Base-by-base conservation (phyloP, 2,113 vertebrate genomes). In the Hippocampus barbouri region DNA sequence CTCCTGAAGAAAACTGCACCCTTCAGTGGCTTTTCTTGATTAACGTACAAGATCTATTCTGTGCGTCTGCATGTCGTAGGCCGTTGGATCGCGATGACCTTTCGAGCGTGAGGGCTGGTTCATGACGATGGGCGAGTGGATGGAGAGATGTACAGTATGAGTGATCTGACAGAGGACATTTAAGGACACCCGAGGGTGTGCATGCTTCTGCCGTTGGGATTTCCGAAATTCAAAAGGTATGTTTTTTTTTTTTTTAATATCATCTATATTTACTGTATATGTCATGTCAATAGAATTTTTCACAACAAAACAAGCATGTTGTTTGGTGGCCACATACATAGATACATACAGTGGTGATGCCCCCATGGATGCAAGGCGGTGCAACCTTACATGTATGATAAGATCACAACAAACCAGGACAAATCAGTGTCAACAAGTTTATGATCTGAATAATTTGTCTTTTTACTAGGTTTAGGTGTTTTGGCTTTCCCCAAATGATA, bases 291-390 rank as follows among this genome's bases (percentile, higher is more conserved):
- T 27, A 59, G 68, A 83, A 69, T 75, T 70, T 63, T 76, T 65
- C 74, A 83, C 68, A 81, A 53, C 77, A 79, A 85, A 84, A 86
- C 73, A 81, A 85, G 71, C 72, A 86, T 71, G 70, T 81, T 81
- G 77, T 80, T 79, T 70, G 76, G 73, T 80, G 82, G 85, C 75
- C 86, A 92, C 90, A 92, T 91, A 92, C 90, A 93, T 92, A 92
- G 87, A 92, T 92, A 93, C 89, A 93, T 93, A 93, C 91, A 93
- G 91, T 92, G 92, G 90, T 90, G 88, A 92, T 89, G 90, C 87
- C 90, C 92, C 90, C 91, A 92, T 92, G 90, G 78, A 89, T 89
- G 89, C 87, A 86, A 84, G 82, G 89, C 91, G 91, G 85, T 82
- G 87, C 85, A 69, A 87, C 82, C 81, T 87, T 79, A 86, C 77